Evolutionary conservation across 2,113 vertebrate genomes (phyloP), one percentile per base, ranked within the genome.

Genomic region (Glaucidium brasilianum): DNA sequence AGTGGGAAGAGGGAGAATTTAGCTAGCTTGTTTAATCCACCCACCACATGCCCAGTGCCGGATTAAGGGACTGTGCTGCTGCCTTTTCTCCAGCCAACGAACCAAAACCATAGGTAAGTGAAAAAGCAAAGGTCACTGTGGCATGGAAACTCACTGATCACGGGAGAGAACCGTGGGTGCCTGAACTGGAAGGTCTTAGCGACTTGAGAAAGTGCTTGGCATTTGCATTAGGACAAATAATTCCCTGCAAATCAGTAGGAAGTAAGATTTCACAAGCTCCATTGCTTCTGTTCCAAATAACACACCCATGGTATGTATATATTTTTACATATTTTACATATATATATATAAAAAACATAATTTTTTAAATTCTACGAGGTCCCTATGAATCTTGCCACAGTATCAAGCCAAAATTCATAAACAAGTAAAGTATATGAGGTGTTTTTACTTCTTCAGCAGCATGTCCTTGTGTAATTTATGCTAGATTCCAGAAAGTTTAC

Each of bases 31-130:
- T 49, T 58, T 74, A 87, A 84, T 10, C 30, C 37, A 41, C 25
- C 14, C 64, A 91, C 43, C 35, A 72, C 15, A 15, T 0, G 0
- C 4, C 4, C 21, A 8, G 8, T 22, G 55, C 37, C 17, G 53
- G 80, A 43, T 25, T 23, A 8, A 8, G 30, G 16, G 23, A 85
- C 35, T 19, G 20, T 22, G 43, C 53, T 37, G 20, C 41, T 79
- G 47, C n/a, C 55, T 43, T 5, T 0, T 9, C 8, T 27, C 64
- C 73, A 35, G 30, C 10, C 27, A 53, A 34, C 34, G 11, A 49
- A 75, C 8, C 41, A 62, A 63, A 85, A 49, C 10, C 3, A 0
- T 1, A 30, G 2, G 19, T 1, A 39, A 30, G 37, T 10, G n/a
- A 41, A 80, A 83, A 81, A 15, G 30, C 37, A 59, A 75, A 82